These are phyloP conservation scores for Acipenser oxyrinchus DNA, from an alignment of 2,797 vertebrate genomes.

Conservation along the genomic window DNA sequence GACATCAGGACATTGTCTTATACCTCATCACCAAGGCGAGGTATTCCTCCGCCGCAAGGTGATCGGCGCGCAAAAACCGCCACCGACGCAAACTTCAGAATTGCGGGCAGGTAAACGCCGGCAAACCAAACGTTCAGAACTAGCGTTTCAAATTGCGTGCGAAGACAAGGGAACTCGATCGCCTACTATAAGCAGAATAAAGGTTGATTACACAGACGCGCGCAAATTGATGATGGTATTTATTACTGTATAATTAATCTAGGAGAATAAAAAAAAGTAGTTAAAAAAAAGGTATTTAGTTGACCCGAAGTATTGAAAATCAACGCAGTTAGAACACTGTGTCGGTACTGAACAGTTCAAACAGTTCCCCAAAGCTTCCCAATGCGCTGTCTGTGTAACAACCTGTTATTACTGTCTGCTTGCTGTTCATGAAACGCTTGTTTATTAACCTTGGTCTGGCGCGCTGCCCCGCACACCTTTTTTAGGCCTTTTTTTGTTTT, in stretches of 20 bases:
- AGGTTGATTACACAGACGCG: background rate
- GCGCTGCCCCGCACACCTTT: conserved; percentile 39
- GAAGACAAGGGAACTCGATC: conserved; percentile 15
- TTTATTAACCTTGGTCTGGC: conserved; percentile 32
- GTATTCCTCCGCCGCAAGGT: conserved; percentile 84
- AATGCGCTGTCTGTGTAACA: too few species aligned
- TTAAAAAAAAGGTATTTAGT: too few species aligned
- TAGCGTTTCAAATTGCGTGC: conserved; percentile 32
- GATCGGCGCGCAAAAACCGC: conserved; percentile 47
- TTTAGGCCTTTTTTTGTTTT: background rate
- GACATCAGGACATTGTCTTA: conserved; percentile 97
- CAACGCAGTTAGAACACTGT: conserved; percentile 19
- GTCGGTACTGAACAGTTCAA: conserved; percentile 70
- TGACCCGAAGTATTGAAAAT: too few species aligned
- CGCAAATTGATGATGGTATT: too few species aligned
- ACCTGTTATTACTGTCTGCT: conserved; percentile 9
- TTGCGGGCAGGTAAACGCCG: conserved; percentile 53
- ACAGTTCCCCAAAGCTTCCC: too few species aligned
- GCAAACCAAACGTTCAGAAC: conserved; percentile 35
- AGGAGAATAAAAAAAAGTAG: conserved; percentile 28
- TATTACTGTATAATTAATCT: conserved; percentile 30
- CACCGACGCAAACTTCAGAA: background rate
- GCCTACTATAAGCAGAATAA: conserved; percentile 23
- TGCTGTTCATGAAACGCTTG: conserved; percentile 34
- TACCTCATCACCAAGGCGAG: conserved; percentile 99